Percentiles rank a stretch among this genome's conserved stretches.
Evolutionary conservation across 2,888 invertebrate genomes (phyloP).

Genomic region (Hypselothyrea guttata): DNA sequence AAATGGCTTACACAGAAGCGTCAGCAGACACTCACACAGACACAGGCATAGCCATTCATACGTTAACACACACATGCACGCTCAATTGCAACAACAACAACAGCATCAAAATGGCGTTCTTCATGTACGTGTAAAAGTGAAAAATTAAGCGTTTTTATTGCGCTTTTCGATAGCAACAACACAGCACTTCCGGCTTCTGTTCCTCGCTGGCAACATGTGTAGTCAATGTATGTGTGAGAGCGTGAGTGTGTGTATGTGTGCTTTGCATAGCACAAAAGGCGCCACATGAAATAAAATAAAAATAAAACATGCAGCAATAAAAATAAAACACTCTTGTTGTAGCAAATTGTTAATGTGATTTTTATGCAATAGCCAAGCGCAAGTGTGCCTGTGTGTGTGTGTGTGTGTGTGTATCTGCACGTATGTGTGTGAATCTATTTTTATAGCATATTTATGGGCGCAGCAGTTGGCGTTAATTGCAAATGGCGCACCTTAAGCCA

Average conservation of each 20-base stretch:
- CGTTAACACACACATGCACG: constrained; percentile 9
- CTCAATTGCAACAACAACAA: constrained; percentile 17
- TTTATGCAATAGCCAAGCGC: constrained; percentile 64
- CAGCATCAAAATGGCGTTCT: constrained; percentile 43
- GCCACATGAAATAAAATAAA: constrained; percentile 70
- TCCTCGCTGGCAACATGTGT: constrained; percentile 68
- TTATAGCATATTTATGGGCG: constrained; percentile 67
- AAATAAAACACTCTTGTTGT: constrained; percentile 77
- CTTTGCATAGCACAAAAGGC: constrained; percentile 64
- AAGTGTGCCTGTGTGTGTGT: constrained; percentile 1
- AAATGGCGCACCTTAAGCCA: constrained; percentile 27
- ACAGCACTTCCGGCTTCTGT: constrained; percentile 26
- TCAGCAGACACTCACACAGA: constrained; percentile 22
- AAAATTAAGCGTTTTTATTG: constrained; percentile 77
- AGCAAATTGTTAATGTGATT: constrained; percentile 78
- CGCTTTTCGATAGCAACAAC: constrained; percentile 65
- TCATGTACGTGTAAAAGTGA: constrained; percentile 65
- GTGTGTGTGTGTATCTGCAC: constrained; percentile 1
- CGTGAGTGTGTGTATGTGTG: constrained; percentile 24
- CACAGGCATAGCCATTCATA: background rate
- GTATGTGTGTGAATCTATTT: constrained; percentile 30
- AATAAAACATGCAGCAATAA: constrained; percentile 78
- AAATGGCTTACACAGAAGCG: constrained; percentile 65
- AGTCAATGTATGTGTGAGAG: constrained; percentile 42
- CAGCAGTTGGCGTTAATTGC: constrained; percentile 67